Percentiles rank a stretch among this genome's conserved stretches.
These are phyloP conservation scores for Pollachius pollachius DNA, from an alignment of 2,113 vertebrate genomes.

Conservation along the genomic window DNA sequence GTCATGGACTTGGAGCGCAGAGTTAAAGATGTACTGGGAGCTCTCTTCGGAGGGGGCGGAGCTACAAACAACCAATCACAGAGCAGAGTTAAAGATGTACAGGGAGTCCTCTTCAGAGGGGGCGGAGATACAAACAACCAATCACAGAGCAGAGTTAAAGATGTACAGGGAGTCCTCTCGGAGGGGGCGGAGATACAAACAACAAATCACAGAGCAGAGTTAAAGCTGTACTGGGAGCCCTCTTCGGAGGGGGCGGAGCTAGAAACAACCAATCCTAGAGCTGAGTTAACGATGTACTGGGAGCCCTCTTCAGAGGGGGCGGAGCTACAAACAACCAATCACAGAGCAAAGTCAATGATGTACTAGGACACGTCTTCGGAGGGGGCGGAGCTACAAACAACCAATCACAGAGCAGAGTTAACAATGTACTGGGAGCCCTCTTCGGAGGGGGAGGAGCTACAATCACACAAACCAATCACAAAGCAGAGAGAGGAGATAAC, in stretches of 20 bases:
- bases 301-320: conserved; percentile 91
- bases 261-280: conserved; percentile 29
- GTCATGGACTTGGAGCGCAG: conserved; percentile 99
- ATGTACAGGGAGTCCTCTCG: conserved; percentile 81
- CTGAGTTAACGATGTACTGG: conserved; percentile 28
- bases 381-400: conserved; percentile 85
- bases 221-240: conserved; percentile 92
- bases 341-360: not conserved
- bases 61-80: conserved; percentile 68
- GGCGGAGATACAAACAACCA: conserved; percentile 81
- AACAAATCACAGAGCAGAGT: conserved; percentile 78
- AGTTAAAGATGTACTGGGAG: conserved; percentile 93
- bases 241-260: conserved; percentile 95
- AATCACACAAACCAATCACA: conserved; percentile 34
- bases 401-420: conserved; percentile 9
- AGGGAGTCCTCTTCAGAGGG: conserved; percentile 90
- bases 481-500: conserved; percentile 69
- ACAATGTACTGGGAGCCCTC: conserved; percentile 76
- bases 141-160: not conserved
- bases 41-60: conserved; percentile 92
- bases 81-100: not conserved
- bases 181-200: conserved; percentile 78
- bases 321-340: conserved; percentile 77
- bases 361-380: conserved; percentile 84
- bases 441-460: conserved; percentile 85